Percentiles rank a stretch among this genome's conserved stretches.
Conservation (phyloP, 2,113 vertebrate species). For the Pseudolaguvia tuberculata region DNA sequence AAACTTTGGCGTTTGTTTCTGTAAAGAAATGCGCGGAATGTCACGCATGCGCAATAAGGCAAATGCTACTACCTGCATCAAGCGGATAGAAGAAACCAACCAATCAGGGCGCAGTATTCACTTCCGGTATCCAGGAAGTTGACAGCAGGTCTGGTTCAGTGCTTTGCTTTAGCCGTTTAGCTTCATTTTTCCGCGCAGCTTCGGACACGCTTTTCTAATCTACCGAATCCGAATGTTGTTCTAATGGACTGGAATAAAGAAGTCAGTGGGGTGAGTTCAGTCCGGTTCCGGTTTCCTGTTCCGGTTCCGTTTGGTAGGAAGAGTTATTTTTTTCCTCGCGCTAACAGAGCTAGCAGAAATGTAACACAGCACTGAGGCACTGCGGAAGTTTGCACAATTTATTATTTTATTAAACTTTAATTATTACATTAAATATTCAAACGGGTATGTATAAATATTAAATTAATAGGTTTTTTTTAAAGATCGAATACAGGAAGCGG, state of each 20-base stretch:
- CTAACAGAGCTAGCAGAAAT: not conserved
- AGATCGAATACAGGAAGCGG: not conserved
- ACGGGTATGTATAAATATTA: not conserved
- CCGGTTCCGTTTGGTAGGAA: not conserved
- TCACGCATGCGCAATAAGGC: not conserved
- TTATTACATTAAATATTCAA: not conserved
- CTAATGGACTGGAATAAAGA: slow-evolving; percentile 64
- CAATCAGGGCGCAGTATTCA: slow-evolving; percentile 25
- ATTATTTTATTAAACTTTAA: too few species aligned
- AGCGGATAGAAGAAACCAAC: not conserved
- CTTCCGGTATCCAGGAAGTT: slow-evolving; percentile 48
- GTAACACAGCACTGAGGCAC: not conserved
- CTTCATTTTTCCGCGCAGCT: not conserved
- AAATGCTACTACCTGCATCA: not conserved
- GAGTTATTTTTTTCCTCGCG: not conserved
- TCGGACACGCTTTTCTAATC: not conserved
- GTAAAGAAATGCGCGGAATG: not conserved
- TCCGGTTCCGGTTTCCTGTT: not conserved
- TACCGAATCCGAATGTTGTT: not conserved
- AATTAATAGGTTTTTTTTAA: too few species aligned
- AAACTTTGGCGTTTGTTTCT: not conserved
- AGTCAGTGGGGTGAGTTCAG: slow-evolving; percentile 54
- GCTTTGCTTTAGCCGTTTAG: not conserved
- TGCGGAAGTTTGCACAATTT: not conserved
- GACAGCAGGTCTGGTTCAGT: not conserved